phyloP scores from a whole-genome alignment of 30 jellyfish, hydroid and myxozoan genomes.

The Cassiopea andromeda region DNA sequence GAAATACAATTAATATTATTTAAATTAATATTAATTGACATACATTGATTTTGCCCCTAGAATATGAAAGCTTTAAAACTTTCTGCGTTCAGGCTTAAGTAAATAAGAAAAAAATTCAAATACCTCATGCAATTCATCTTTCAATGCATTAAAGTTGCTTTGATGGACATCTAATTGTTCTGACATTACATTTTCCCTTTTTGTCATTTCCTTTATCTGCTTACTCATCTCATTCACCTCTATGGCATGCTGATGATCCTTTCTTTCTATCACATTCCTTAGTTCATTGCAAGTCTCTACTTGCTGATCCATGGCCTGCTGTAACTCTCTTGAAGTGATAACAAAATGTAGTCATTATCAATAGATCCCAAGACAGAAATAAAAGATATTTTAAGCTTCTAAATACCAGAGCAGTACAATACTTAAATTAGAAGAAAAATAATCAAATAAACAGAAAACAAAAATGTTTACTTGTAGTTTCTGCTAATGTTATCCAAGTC shows the following conservation, averaged over 20 bases:
- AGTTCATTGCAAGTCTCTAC: conserved; percentile 49
- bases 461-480: conserved; percentile 38
- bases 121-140: conserved; percentile 70
- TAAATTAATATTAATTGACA: too few species aligned
- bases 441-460: not conserved
- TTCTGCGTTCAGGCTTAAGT: too few species aligned
- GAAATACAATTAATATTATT: too few species aligned
- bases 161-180: conserved; percentile 72
- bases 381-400: not conserved
- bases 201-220: conserved; percentile 43
- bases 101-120: not conserved
- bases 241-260: conserved; percentile 54
- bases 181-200: conserved; percentile 25
- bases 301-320: conserved; percentile 70
- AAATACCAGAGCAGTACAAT: not conserved
- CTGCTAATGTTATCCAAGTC: conserved; percentile 45
- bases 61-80: too few species aligned
- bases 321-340: conserved; percentile 10
- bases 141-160: conserved; percentile 48
- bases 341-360: not conserved
- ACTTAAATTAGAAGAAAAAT: not conserved
- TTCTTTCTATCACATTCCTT: conserved; percentile 47
- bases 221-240: conserved; percentile 47
- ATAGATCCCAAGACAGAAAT: not conserved
- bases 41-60: too few species aligned